Percentiles rank a stretch among this genome's conserved stretches.
phyloP scores from a whole-genome alignment of 2,113 vertebrate species.

The Catagonus wagneri region DNA sequence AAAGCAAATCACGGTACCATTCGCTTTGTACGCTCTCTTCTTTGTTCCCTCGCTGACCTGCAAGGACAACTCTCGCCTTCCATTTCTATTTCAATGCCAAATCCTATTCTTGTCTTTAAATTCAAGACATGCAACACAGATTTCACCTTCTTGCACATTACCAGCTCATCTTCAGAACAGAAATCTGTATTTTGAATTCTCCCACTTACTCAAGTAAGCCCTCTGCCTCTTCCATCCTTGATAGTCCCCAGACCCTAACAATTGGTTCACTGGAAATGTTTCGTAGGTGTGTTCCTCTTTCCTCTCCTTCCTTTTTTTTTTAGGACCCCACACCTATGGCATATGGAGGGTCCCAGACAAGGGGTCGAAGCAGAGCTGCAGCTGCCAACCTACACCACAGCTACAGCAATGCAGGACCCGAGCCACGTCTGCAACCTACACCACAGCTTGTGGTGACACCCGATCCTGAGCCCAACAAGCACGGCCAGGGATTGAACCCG shows the following conservation, averaged over 20 bases:
- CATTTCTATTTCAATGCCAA: background rate
- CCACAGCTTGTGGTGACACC: no score
- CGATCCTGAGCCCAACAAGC: no score
- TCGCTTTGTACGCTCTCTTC: background rate
- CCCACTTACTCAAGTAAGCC: background rate
- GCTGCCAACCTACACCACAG: no score
- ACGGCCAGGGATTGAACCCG: no score
- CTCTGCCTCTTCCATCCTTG: background rate
- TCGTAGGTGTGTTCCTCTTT: background rate
- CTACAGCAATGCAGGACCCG: no score
- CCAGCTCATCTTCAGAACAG: background rate
- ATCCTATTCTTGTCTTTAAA: background rate
- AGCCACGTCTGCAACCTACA: no score
- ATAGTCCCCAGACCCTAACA: background rate
- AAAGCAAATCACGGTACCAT: background rate
- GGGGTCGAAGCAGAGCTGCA: no score
- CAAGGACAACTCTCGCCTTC: background rate
- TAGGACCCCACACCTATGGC: no score
- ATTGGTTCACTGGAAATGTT: background rate
- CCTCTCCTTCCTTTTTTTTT: no score
- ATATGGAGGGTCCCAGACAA: no score
- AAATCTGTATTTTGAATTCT: conserved; percentile 11
- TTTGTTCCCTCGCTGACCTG: background rate
- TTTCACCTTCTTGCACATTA: background rate
- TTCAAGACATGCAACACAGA: background rate